Evolutionary conservation across 2,888 invertebrate species (phyloP).

Genomic region (Torymus aiolomorphi): DNA sequence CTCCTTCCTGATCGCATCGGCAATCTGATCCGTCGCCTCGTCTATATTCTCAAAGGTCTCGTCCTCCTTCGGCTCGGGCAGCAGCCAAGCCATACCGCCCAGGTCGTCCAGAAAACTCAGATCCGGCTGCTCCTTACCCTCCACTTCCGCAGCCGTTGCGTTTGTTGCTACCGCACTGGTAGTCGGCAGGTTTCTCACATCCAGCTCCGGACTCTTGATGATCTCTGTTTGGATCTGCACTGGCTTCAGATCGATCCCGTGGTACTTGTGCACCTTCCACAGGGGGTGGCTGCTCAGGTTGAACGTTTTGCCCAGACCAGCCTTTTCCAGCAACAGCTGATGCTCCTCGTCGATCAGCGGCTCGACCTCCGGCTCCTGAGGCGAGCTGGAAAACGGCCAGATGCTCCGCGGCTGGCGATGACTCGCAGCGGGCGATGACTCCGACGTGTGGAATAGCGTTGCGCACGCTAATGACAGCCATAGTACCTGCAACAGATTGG

Average conservation of each 20-base stretch:
- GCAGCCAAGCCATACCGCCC: constrained; percentile 55
- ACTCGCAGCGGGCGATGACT: not conserved
- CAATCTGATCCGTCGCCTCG: constrained; percentile 14
- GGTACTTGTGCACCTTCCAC: constrained; percentile 62
- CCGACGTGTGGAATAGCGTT: not conserved
- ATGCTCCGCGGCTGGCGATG: constrained; percentile 18
- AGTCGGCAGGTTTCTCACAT: not conserved
- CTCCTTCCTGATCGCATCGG: constrained; percentile 14
- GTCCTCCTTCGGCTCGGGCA: constrained; percentile 48
- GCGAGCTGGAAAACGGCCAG: constrained; percentile 34
- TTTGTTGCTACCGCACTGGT: too few relatives aligned
- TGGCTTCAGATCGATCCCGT: constrained; percentile 59
- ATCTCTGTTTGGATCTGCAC: constrained; percentile 46
- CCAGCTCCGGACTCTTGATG: not conserved
- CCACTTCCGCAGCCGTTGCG: not conserved
- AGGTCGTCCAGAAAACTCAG: constrained; percentile 60
- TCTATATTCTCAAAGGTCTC: not conserved
- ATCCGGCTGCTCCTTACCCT: constrained; percentile 29
- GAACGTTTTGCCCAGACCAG: constrained; percentile 32
- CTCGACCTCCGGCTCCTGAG: not conserved
- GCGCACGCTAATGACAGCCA: constrained; percentile 26
- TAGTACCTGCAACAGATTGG: constrained; percentile 14
- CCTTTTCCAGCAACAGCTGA: not conserved
- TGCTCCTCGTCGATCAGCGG: constrained; percentile 10
- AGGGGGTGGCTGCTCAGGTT: constrained; percentile 58